phyloP scores from a whole-genome alignment of 2,113 vertebrate genomes.

The Pelobates fuscus region DNA sequence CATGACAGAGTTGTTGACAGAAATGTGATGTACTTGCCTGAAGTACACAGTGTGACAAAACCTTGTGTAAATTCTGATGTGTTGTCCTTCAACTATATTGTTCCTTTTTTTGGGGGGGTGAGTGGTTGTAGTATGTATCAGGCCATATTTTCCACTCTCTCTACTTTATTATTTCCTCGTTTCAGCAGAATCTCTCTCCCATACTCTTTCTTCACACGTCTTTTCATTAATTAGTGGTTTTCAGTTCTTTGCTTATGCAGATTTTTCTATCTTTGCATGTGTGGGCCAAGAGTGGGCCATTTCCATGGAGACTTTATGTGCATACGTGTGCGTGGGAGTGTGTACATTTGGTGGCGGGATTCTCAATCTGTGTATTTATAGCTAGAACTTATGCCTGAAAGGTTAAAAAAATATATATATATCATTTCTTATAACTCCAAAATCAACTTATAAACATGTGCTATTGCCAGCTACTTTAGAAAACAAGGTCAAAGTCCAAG shows the following conservation, averaged over 20 bases:
- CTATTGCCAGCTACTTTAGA: no score
- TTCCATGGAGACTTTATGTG: slow-evolving; percentile 40
- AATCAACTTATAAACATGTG: no score
- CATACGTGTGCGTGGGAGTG: slow-evolving; percentile 21
- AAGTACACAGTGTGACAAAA: background rate
- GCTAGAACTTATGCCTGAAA: background rate
- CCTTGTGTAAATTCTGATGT: no score
- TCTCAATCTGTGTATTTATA: slow-evolving; percentile 29
- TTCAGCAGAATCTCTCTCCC: background rate
- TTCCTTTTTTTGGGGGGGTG: no score
- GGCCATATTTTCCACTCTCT: background rate
- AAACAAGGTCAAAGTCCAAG: no score
- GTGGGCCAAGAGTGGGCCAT: slow-evolving; percentile 36
- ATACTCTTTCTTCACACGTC: background rate
- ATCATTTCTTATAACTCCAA: no score
- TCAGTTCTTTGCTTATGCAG: background rate
- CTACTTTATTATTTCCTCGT: background rate
- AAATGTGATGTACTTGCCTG: no score
- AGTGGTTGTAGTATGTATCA: no score
- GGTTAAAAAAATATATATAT: background rate
- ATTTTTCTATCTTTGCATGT: slow-evolving; percentile 8
- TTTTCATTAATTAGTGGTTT: slow-evolving; percentile 11
- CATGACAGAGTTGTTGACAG: no score
- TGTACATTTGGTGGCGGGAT: slow-evolving; percentile 15
- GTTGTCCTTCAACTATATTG: no score